Base-by-base conservation (phyloP, 2,797 vertebrate genomes). In the Scleropages formosus region DNA sequence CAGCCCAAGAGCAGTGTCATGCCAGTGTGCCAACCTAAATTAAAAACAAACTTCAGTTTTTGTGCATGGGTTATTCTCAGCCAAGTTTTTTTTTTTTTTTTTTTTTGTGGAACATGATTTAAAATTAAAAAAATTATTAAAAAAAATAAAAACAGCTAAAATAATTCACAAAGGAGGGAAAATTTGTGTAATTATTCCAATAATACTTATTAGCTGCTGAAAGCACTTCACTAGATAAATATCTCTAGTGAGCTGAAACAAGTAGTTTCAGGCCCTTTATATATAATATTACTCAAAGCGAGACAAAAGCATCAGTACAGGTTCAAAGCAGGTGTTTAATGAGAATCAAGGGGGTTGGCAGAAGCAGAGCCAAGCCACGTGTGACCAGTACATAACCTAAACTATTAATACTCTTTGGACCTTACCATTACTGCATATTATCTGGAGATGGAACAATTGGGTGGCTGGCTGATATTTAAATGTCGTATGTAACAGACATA, bases 91-190 rank as follows among this genome's bases (percentile, higher is more conserved):
- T n/a, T n/a, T n/a, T n/a, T n/a, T 59, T 66, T 66, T 12, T 12
- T 56, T 18, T 56, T 56, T 56, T 56, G 12, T 56, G 56, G 53
- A 11, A 11, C 56, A 56, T n/a, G n/a, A n/a, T n/a, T n/a, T n/a
- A n/a, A n/a, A n/a, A n/a, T n/a, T n/a, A n/a, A n/a, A n/a, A n/a
- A n/a, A n/a, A n/a, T n/a, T n/a, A n/a, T n/a, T n/a, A n/a, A n/a
- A n/a, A n/a, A n/a, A n/a, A n/a, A n/a, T n/a, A 56, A 56, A 56
- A 18, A 56, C 53, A 74, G 73, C 24, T 27, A 75, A 75, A 75
- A 24, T 65, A 75, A 75, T 59, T 65, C 51, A 59, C 64, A 0
- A 11, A 67, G 64, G 49, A 75, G 27, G 66, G 27, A 75, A 53
- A 20, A 46, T 39, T 20, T 47, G 63, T 59, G 22, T 75, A 67